phyloP scores from a whole-genome alignment of 2,113 vertebrate genomes.

The Vidua chalybeata region DNA sequence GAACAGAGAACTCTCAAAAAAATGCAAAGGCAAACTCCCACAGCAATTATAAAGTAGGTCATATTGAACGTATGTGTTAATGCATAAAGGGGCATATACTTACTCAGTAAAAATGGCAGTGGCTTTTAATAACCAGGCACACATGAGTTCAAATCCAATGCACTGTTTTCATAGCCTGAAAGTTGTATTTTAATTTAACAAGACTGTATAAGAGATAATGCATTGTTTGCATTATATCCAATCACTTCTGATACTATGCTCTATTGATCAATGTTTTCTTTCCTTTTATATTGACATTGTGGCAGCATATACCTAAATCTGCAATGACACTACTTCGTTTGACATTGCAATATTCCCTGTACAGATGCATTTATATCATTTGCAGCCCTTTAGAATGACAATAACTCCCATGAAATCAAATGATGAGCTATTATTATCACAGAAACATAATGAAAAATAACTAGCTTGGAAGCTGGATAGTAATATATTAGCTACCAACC shows the following conservation, averaged over 20 bases:
- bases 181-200: slow-evolving; percentile 51
- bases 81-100: background rate
- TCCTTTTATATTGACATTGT: slow-evolving; percentile 25
- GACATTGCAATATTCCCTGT: slow-evolving; percentile 59
- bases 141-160: background rate
- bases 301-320: background rate
- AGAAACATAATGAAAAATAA: slow-evolving; percentile 49
- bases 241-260: slow-evolving; percentile 28
- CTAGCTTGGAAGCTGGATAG: background rate
- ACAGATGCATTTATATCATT: slow-evolving; percentile 50
- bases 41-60: slow-evolving; percentile 63
- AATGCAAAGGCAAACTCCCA: slow-evolving; percentile 59
- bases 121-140: background rate
- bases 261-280: slow-evolving; percentile 49
- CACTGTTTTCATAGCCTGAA: background rate
- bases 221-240: slow-evolving; percentile 49
- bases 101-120: slow-evolving; percentile 1
- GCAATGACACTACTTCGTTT: slow-evolving; percentile 41
- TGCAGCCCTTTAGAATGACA: slow-evolving; percentile 50
- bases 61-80: slow-evolving; percentile 17
- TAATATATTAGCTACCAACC: background rate
- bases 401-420: slow-evolving; percentile 51
- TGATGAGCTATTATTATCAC: slow-evolving; percentile 40
- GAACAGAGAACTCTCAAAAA: slow-evolving; percentile 47
- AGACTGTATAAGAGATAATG: slow-evolving; percentile 5